Conservation (phyloP, 2,888 invertebrate species). For the Polyommatus iphigenia region DNA sequence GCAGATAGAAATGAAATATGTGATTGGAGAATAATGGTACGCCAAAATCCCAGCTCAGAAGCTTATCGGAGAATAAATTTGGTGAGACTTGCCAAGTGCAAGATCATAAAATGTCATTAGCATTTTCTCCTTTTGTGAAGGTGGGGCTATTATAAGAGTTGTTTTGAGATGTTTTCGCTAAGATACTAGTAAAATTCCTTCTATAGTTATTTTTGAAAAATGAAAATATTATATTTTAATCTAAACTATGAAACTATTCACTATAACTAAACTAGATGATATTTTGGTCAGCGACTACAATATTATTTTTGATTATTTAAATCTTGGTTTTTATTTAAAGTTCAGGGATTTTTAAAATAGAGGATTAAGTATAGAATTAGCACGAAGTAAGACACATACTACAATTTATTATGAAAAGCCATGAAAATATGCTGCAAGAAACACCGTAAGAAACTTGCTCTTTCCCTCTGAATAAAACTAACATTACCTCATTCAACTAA, state of each 20-base stretch:
- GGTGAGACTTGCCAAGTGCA: slow-evolving; percentile 13
- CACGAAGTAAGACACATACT: not conserved
- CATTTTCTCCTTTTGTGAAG: slow-evolving; percentile 3
- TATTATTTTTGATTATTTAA: too few relatives aligned
- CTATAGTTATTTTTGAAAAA: not conserved
- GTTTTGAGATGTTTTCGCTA: not conserved
- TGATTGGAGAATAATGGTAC: slow-evolving; percentile 8
- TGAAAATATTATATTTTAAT: not conserved
- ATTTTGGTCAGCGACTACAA: too few relatives aligned
- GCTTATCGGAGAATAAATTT: slow-evolving; percentile 17
- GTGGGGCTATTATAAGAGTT: not conserved
- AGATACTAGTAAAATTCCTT: not conserved
- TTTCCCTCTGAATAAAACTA: not conserved
- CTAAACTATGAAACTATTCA: too few relatives aligned
- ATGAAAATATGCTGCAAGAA: not conserved
- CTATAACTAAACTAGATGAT: too few relatives aligned
- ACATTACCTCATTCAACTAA: too few relatives aligned
- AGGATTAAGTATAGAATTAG: not conserved
- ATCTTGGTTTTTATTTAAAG: too few relatives aligned
- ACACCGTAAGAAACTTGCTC: not conserved
- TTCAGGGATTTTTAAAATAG: not conserved
- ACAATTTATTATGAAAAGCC: not conserved
- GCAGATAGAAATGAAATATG: slow-evolving; percentile 12
- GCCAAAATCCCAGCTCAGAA: slow-evolving; percentile 8
- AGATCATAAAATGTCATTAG: slow-evolving; percentile 22